Base-by-base conservation (phyloP, 2,888 invertebrate species). In the Epiblema foenella region DNA sequence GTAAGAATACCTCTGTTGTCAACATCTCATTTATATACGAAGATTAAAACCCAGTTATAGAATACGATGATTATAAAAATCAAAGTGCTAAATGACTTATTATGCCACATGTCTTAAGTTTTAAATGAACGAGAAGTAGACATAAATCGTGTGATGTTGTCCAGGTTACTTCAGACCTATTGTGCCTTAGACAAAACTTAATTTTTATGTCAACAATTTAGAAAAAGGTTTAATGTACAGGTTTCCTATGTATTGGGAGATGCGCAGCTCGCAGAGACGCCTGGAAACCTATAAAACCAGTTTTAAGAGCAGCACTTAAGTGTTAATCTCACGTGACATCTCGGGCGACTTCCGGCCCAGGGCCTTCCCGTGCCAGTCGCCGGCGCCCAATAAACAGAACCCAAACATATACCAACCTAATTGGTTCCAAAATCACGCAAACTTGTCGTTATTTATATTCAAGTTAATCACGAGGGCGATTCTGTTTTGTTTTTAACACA, bases 201-300 rank as follows among this genome's bases (percentile, higher is more conserved):
- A 39, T 39, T 39, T 39, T n/a, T 12, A 39, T 4, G 3, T 39
- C 2, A 39, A 12, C 12, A 39, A n/a, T 46, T 46, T 12, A 46
- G 46, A 8, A 46, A 46, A n/a, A n/a, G n/a, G 15, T n/a, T 46
- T 46, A 46, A n/a, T 46, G 8, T 15, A 46, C 7, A 46, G 51
- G 18, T 51, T 51, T 17, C 11, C 9, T 51, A 51, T 10, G 10
- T 3, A 17, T 18, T 54, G 24, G 17, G 51, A 63, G 52, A 37
- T 51, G 51, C 51, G 51, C 58, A 59, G 15, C 15, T 24, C 15
- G 20, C 20, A n/a, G n/a, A n/a, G n/a, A 8, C 46, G 42, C 54
- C 20, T 70, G 74, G 74, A 72, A 75, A 71, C 75, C 69, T 75
- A 77, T 77, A 79, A 77, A 57, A 78, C 46, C 57, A 18, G 18